Evolutionary conservation across 2,888 invertebrate species (phyloP), one percentile per base, ranked within the genome.

Genomic region (Heteromyza rotundicornis): DNA sequence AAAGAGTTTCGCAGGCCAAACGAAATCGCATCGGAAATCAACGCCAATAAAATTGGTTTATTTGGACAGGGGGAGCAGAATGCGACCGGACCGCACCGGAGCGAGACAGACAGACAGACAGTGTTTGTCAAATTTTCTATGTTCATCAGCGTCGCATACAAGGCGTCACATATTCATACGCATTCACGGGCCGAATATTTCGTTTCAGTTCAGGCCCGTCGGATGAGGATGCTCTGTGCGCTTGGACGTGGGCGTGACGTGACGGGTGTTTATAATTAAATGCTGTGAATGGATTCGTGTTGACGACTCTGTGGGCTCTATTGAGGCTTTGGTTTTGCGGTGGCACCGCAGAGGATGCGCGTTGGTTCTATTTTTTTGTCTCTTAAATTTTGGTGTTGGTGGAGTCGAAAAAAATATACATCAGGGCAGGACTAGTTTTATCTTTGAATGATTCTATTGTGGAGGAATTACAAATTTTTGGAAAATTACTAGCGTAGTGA

Each of bases 291-390:
- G 65, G 53, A 59, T 63, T 66, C 64, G 63, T 67, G 69, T 68
- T 71, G 71, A 69, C 71, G 71, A 68, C 64, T 64, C 68, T 70
- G 70, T 66, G 68, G 68, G 62, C 68, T 67, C 67, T 69, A 75
- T 73, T 75, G 75, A 73, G 73, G 77, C 74, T 76, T 79, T 75
- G 78, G 77, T 76, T 78, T 72, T 78, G 78, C 72, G 78, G 78
- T 79, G 69, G 62, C 60, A 71, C 75, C 72, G 65, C 76, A 77
- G 66, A 66, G 68, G 68, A 74, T 62, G 57, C 66, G 68, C 68
- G 66, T 68, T 61, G 58, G 64, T n/a, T n/a, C n/a, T n/a, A n/a
- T n/a, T n/a, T n/a, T n/a, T n/a, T n/a, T n/a, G n/a, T n/a, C n/a
- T n/a, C n/a, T n/a, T n/a, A n/a, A n/a, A n/a, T n/a, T n/a, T n/a